Base-by-base conservation (phyloP, 92 coral and sea anemone species). In the Muricea muricata region DNA sequence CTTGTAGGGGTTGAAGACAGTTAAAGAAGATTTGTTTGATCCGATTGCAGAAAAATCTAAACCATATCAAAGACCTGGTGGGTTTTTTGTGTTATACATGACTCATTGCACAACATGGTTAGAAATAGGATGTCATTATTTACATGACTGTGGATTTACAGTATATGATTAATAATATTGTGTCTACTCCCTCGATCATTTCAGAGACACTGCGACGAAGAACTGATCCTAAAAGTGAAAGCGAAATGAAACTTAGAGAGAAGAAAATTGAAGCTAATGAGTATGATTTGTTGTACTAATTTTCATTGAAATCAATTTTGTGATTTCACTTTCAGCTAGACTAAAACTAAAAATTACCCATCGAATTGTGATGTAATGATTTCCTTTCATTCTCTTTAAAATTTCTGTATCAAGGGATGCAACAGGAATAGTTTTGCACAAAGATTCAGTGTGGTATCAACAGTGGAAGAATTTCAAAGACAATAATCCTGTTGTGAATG, bases 381-480 rank as follows among this genome's bases (percentile, higher is more conserved):
- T 56, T 39, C 61, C 28, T n/a, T n/a, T n/a, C n/a, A n/a, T n/a
- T 14, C 17, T 14, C 24, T 82, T 7, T 30, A 29, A 45, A 63
- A 25, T 46, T 83, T 45, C 32, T 9, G 25, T 84, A n/a, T 29
- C n/a, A 41, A 96, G 99, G 78, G 99, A 96, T 88, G 92, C 94
- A 15, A 93, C 94, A 0, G 99, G 99, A 0, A 82, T 96, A 86
- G 99, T 96, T 18, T 84, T 96, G 0, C 99, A 96, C 84, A 96
- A 87, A 73, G 99, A 96, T 45, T 96, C 99, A 7, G 82, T 92
- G 68, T 96, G 98, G 99, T 96, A 90, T 60, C 97, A 93, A 42
- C 99, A 96, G 75, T 96, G 99, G 99, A 92, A 93, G 75, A 97
- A 96, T 68, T 96, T 96, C 86, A 96, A 96, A 77, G 99, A 96